These are phyloP conservation scores for Diarsia rubi DNA, from an alignment of 2,888 invertebrate species.

Conservation along the genomic window DNA sequence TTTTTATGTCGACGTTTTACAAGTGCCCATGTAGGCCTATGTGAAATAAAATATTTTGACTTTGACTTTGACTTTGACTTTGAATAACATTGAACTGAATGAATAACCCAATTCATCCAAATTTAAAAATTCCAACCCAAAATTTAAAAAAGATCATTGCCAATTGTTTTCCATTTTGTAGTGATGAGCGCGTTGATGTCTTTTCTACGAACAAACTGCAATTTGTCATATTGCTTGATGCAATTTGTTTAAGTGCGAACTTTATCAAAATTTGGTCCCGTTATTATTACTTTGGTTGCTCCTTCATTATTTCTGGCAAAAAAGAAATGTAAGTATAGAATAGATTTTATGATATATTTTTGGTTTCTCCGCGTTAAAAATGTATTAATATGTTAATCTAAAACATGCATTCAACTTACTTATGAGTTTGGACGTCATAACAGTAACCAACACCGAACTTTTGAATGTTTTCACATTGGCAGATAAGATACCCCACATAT, in stretches of 20 bases:
- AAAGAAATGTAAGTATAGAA: not conserved
- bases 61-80: too few species aligned
- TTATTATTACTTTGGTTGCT: not conserved
- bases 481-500: not conserved
- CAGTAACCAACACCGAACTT: not conserved
- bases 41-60: too few species aligned
- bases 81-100: too few species aligned
- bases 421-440: not conserved
- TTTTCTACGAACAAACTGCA: constrained; percentile 51
- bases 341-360: not conserved
- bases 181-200: constrained; percentile 66
- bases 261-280: not conserved
- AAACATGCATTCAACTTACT: not conserved
- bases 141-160: not conserved
- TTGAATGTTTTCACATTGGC: not conserved
- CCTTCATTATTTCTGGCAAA: not conserved
- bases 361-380: not conserved
- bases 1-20: too few species aligned
- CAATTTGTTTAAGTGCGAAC: too few species aligned
- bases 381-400: too few species aligned
- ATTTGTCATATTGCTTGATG: not conserved
- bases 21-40: too few species aligned
- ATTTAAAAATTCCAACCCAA: too few species aligned
- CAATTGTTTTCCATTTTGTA: not conserved
- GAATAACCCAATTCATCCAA: too few species aligned